Evolutionary conservation across 2,797 vertebrate species (phyloP).

Genomic region (Schizopygopsis pylzovi): DNA sequence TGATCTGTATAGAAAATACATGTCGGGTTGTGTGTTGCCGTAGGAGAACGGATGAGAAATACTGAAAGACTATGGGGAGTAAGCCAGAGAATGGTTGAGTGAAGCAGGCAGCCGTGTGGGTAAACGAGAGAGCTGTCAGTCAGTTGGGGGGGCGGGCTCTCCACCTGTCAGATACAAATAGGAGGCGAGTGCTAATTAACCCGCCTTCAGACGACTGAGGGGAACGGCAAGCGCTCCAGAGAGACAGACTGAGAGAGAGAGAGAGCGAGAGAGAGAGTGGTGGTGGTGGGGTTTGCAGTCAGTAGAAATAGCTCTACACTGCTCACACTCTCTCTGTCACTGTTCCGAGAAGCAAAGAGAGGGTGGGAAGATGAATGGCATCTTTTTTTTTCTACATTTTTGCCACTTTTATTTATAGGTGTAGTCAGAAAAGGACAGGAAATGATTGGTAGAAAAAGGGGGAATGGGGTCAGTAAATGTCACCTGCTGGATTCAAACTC

Average conservation of each 20-base stretch:
- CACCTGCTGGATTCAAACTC: slow-evolving; percentile 22
- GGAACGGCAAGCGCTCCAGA: slow-evolving; percentile 58
- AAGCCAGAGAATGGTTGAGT: slow-evolving; percentile 52
- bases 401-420: slow-evolving; percentile 51
- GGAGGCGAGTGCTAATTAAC: slow-evolving; percentile 76
- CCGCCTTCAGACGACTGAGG: slow-evolving; percentile 69
- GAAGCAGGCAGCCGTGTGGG: slow-evolving; percentile 59
- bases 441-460: slow-evolving; percentile 33
- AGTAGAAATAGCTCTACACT: slow-evolving; percentile 54
- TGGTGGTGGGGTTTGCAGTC: slow-evolving; percentile 43
- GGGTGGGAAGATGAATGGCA: slow-evolving; percentile 45
- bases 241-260: slow-evolving; percentile 43
- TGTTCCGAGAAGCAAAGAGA: slow-evolving; percentile 33
- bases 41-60: slow-evolving; percentile 56
- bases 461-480: slow-evolving; percentile 52
- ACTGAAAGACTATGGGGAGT: slow-evolving; percentile 53
- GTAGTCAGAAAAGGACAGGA: slow-evolving; percentile 16
- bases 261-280: slow-evolving; percentile 17
- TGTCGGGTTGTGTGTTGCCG: slow-evolving; percentile 45
- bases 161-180: slow-evolving; percentile 79
- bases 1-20: slow-evolving; percentile 58
- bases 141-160: slow-evolving; percentile 66
- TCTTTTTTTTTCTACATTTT: not conserved
- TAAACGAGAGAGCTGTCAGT: slow-evolving; percentile 74
- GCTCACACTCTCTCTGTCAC: slow-evolving; percentile 32